Percentiles rank a stretch among this genome's conserved stretches.
Conservation (phyloP, 2,888 invertebrate genomes). For the Hybos culiciformis region DNA sequence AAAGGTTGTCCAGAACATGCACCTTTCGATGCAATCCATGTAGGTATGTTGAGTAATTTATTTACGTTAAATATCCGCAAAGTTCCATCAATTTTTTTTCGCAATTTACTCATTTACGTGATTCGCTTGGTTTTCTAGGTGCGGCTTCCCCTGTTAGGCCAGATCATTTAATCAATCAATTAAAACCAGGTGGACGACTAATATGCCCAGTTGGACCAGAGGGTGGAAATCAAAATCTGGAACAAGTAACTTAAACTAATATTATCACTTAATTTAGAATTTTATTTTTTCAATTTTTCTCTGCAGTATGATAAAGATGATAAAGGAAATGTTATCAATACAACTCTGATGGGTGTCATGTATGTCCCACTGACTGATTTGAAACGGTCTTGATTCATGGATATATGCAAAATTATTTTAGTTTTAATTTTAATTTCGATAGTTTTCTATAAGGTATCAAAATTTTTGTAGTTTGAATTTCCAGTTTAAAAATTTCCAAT, state of each 20-base stretch:
- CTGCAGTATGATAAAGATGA: constrained; percentile 71
- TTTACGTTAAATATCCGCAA: too few relatives aligned
- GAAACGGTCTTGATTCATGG: constrained; percentile 30
- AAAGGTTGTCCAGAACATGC: constrained; percentile 58
- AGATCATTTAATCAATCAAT: constrained; percentile 45
- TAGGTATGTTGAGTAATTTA: too few relatives aligned
- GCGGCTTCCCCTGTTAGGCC: constrained; percentile 73
- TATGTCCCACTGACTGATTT: constrained; percentile 93
- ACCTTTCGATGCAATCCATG: constrained; percentile 87
- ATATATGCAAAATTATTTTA: constrained; percentile 17
- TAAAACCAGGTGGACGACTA: constrained; percentile 59
- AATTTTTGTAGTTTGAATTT: too few relatives aligned
- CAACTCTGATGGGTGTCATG: constrained; percentile 84
- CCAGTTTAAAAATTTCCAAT: too few relatives aligned
- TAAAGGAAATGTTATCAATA: constrained; percentile 62
- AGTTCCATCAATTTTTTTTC: too few relatives aligned
- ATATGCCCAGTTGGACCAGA: constrained; percentile 83
- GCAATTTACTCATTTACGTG: too few relatives aligned
- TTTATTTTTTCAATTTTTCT: background rate
- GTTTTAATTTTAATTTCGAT: constrained; percentile 19
- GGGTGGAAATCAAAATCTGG: constrained; percentile 73
- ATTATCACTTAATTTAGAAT: background rate
- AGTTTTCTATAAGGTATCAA: constrained; percentile 15
- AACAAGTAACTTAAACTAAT: constrained; percentile 41
- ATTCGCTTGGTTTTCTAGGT: too few relatives aligned